Evolutionary conservation across 2,797 vertebrate genomes (phyloP), one percentile per base, ranked within the genome.

Genomic region (Crenichthys baileyi): DNA sequence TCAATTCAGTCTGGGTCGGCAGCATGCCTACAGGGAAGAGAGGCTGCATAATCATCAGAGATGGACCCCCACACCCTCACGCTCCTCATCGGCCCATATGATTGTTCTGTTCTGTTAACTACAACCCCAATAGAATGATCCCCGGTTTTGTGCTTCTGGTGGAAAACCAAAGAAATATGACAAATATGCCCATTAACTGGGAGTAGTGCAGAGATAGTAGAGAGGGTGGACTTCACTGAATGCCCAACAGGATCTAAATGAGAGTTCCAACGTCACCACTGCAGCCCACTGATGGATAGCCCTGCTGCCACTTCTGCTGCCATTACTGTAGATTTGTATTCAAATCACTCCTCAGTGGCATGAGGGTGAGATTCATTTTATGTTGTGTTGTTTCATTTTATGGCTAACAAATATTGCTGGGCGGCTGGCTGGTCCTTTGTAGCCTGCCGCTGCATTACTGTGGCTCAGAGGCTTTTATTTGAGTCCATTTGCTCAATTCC

Each of bases 321-420:
- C 78, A 84, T 83, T 72, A 80, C 72, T 44, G 55, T 73, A 72
- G 87, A 89, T 91, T 81, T 89, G 84, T 90, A 89, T 90, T 92
- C 85, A 88, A 80, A 88, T 87, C 81, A 50, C 73, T 67, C 79
- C 29, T 76, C 72, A 0, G 12, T 74, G 68, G 70, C 84, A 75
- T 80, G 71, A n/a, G 78, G 80, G 83, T 72, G 79, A 86, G 78
- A 87, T 87, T 87, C 85, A 79, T 88, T 80, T 77, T 84, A 75
- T 79, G 82, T 73, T 68, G 80, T 87, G 83, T 80, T 87, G 77
- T 90, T 88, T 88, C 26, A 83, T 85, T 85, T 83, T 82, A 83
- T 76, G 63, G 79, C 76, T 81, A 82, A 79, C 76, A 81, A 82
- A 81, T 82, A 63, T 74, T 6, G 26, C 75, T 1, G 53, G 68